Conservation (phyloP, 2,797 vertebrate genomes). For the Aldrovandia affinis region DNA sequence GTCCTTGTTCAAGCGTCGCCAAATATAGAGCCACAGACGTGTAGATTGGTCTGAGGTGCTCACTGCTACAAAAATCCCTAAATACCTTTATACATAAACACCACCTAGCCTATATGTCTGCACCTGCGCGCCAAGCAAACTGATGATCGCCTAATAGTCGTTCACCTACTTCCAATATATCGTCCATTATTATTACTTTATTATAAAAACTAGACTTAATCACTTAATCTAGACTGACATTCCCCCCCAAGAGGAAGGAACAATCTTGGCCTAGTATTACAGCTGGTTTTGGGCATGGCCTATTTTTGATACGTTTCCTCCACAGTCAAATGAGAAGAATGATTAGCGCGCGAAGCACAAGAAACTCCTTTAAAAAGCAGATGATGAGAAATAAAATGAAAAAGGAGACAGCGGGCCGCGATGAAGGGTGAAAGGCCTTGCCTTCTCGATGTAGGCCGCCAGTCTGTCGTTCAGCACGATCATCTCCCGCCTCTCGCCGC, state of each 20-base stretch:
- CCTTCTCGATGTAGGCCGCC: conserved; percentile 74
- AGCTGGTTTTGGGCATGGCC: too few species aligned
- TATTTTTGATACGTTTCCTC: too few species aligned
- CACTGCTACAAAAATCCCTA: background rate
- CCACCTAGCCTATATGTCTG: background rate
- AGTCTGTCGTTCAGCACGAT: conserved; percentile 75
- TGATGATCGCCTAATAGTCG: too few species aligned
- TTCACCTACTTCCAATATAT: too few species aligned
- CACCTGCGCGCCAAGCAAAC: background rate
- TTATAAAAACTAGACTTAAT: too few species aligned
- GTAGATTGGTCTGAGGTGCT: background rate
- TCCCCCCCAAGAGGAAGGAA: too few species aligned
- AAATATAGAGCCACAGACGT: background rate
- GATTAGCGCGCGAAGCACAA: too few species aligned
- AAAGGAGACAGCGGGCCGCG: background rate
- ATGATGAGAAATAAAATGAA: background rate
- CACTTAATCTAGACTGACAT: too few species aligned
- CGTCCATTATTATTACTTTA: too few species aligned
- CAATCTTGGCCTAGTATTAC: too few species aligned
- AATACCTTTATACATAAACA: background rate
- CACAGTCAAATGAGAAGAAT: too few species aligned
- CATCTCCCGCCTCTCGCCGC: conserved; percentile 67
- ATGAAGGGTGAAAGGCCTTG: conserved; percentile 41
- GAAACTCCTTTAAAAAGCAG: too few species aligned
- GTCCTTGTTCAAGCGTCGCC: conserved; percentile 16